These are phyloP conservation scores for Yponomeuta malinellus DNA, from an alignment of 2,888 invertebrate species.

Conservation along the genomic window DNA sequence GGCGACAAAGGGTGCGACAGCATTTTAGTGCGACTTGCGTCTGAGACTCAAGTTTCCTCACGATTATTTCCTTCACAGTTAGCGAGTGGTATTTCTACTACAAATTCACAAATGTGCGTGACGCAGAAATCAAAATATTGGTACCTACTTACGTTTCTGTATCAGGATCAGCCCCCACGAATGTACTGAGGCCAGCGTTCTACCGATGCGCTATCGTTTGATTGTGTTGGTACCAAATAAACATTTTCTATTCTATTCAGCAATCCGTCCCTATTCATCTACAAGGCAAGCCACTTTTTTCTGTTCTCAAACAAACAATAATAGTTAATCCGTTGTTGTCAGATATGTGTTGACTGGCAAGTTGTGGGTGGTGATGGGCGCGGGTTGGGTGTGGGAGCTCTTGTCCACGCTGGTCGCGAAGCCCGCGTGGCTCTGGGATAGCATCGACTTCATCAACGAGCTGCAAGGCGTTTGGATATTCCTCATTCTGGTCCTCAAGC, in stretches of 20 bases:
- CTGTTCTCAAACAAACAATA: too few species aligned
- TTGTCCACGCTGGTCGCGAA: conserved; percentile 73
- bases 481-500: conserved; percentile 82
- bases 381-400: conserved; percentile 82
- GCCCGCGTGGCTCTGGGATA: conserved; percentile 66
- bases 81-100: background rate
- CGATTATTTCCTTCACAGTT: too few species aligned
- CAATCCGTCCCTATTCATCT: too few species aligned
- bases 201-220: too few species aligned
- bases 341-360: conserved; percentile 83
- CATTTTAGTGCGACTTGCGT: too few species aligned
- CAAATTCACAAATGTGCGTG: background rate
- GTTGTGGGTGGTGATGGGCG: conserved; percentile 87
- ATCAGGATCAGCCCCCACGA: too few species aligned
- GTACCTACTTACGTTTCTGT: background rate
- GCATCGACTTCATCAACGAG: conserved; percentile 80
- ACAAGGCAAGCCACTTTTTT: too few species aligned
- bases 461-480: conserved; percentile 85
- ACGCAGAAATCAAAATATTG: background rate
- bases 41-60: too few species aligned
- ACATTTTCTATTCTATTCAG: too few species aligned
- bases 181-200: too few species aligned
- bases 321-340: conserved; percentile 18
- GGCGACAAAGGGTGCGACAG: too few species aligned
- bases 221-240: too few species aligned